Conservation (phyloP, 2,888 invertebrate genomes). For the Pycnomerus fuliginosus region DNA sequence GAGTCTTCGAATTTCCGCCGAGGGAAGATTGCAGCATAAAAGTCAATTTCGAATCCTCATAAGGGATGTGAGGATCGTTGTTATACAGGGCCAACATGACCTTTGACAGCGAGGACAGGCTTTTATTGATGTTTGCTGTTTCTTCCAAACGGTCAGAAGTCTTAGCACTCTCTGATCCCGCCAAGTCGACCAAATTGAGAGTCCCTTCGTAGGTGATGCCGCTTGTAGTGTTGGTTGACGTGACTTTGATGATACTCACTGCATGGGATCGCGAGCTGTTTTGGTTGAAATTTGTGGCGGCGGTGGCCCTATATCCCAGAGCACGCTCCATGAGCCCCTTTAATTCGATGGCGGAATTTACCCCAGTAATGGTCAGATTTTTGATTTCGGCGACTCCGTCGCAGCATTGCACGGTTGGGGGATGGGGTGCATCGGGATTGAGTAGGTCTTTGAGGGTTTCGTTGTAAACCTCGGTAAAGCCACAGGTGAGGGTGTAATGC, state of each 20-base stretch:
- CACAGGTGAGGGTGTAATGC: conserved; percentile 65
- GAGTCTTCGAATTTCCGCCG: conserved; percentile 88
- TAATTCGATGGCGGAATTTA: conserved; percentile 65
- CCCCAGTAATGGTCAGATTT: conserved; percentile 62
- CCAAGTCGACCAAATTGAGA: conserved; percentile 82
- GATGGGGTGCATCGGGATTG: conserved; percentile 48
- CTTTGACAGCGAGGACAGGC: conserved; percentile 75
- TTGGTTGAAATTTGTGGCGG: conserved; percentile 62
- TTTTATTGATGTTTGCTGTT: conserved; percentile 84
- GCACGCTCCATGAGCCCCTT: conserved; percentile 71
- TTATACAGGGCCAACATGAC: conserved; percentile 81
- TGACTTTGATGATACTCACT: conserved; percentile 62
- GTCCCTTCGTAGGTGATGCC: conserved; percentile 67
- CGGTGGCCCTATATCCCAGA: conserved; percentile 69
- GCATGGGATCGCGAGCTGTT: conserved; percentile 57
- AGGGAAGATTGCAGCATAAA: conserved; percentile 84
- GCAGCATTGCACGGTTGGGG: conserved; percentile 60
- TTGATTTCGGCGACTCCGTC: conserved; percentile 59
- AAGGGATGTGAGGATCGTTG: conserved; percentile 84
- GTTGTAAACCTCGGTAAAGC: conserved; percentile 72
- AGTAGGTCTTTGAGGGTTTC: conserved; percentile 59
- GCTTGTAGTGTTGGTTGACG: conserved; percentile 63
- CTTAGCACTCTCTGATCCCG: conserved; percentile 81
- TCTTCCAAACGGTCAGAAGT: conserved; percentile 65
- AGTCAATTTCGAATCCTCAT: conserved; percentile 86